A percentile compares a stretch with the other conserved stretches of the same genome.
Conservation (phyloP, 1,140 invertebrate genomes). For the Sminthurides bifidus region DNA sequence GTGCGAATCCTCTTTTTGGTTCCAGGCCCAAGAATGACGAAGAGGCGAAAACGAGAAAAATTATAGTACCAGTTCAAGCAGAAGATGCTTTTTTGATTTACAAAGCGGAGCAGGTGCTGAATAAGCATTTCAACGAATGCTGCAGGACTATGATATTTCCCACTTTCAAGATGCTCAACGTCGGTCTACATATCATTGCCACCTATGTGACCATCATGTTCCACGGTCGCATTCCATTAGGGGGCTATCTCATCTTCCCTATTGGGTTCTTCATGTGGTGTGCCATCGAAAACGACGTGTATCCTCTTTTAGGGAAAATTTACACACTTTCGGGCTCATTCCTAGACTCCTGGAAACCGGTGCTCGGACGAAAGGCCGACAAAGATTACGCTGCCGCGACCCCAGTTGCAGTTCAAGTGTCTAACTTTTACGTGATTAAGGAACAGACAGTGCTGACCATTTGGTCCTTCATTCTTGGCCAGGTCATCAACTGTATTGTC, state of each 20-base stretch:
- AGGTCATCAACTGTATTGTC: background rate
- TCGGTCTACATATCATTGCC: background rate
- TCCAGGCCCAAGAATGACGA: background rate
- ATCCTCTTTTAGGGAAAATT: background rate
- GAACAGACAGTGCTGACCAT: background rate
- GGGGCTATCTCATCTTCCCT: background rate
- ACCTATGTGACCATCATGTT: conserved; percentile 1
- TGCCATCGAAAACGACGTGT: background rate
- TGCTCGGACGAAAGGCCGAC: background rate
- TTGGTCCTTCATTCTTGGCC: background rate
- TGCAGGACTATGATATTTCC: background rate
- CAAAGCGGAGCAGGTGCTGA: background rate
- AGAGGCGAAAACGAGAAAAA: background rate
- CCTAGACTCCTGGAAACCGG: background rate
- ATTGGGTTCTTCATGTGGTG: conserved; percentile 7
- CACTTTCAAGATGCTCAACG: background rate
- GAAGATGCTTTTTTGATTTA: background rate
- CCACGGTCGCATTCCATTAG: background rate
- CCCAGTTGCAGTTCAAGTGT: background rate
- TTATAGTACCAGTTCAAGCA: background rate
- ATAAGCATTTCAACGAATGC: background rate
- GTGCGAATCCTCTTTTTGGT: background rate
- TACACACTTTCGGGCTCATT: background rate
- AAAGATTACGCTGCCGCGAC: background rate
- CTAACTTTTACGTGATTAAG: background rate